phyloP scores from a whole-genome alignment of 2,888 invertebrate genomes.

The Netelia inedita region DNA sequence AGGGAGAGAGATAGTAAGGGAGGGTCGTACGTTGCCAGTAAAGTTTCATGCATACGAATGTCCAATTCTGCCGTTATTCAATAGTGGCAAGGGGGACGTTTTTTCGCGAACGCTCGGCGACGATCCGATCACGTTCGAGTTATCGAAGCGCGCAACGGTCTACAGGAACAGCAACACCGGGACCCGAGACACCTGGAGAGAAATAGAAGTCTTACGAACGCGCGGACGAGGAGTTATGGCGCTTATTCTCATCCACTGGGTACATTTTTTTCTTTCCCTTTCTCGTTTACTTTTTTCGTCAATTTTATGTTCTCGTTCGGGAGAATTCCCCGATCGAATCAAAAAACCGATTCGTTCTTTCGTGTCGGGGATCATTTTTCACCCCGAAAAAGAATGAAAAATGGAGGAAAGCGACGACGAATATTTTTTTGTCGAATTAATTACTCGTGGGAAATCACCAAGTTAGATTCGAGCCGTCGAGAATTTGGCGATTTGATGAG shows the following conservation, averaged over 20 bases:
- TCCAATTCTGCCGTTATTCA: constrained; percentile 52
- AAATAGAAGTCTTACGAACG: background rate
- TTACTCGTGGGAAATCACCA: no score
- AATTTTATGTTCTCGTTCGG: constrained; percentile 1
- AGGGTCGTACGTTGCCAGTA: constrained; percentile 27
- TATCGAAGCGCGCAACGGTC: constrained; percentile 12
- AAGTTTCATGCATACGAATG: constrained; percentile 71
- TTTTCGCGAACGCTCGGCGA: constrained; percentile 24
- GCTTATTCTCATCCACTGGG: background rate
- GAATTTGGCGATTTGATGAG: no score
- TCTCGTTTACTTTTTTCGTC: background rate
- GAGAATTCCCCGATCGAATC: constrained; percentile 10
- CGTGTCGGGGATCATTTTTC: background rate
- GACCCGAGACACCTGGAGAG: constrained; percentile 1
- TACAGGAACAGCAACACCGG: background rate
- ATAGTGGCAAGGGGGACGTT: constrained; percentile 40
- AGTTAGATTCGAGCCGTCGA: no score
- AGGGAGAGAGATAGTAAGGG: background rate
- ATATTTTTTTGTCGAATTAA: no score
- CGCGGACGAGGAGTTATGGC: background rate
- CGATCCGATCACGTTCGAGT: constrained; percentile 40
- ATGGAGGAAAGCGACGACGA: background rate
- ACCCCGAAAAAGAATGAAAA: background rate
- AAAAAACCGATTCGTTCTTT: background rate
- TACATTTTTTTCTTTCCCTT: background rate